These are phyloP conservation scores for Leptarthrus brevirostris DNA, from an alignment of 2,888 invertebrate species.

Conservation along the genomic window DNA sequence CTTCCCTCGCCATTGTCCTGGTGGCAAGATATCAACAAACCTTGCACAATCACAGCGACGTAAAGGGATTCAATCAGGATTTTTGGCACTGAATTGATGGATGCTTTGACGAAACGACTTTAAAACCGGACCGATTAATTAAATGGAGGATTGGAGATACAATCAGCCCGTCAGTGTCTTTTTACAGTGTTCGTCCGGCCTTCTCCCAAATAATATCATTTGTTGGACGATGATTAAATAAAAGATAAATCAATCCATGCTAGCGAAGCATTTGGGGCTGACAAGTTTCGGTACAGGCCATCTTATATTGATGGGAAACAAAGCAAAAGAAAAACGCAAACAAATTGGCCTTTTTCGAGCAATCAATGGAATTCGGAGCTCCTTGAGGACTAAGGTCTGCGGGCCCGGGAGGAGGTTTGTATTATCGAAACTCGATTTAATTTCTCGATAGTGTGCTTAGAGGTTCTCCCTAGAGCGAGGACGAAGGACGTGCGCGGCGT, in stretches of 20 bases:
- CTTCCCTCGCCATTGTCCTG: slow-evolving; percentile 8
- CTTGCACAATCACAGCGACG: slow-evolving; percentile 36
- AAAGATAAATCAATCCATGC: slow-evolving; percentile 42
- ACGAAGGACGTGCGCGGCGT: slow-evolving; percentile 36
- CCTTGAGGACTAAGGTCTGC: too few relatives aligned
- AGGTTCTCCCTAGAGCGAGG: neutral
- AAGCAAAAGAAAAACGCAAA: slow-evolving; percentile 27
- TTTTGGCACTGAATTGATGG: slow-evolving; percentile 41
- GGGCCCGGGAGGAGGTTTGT: slow-evolving; percentile 9
- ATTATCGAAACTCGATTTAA: slow-evolving; percentile 46
- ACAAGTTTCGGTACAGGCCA: neutral
- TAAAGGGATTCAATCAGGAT: slow-evolving; percentile 38
- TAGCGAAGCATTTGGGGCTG: slow-evolving; percentile 41
- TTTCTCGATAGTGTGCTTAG: slow-evolving; percentile 28
- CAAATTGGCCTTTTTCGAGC: slow-evolving; percentile 26
- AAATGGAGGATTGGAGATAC: neutral
- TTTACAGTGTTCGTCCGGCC: neutral
- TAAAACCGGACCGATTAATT: slow-evolving; percentile 23
- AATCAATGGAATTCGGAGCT: slow-evolving; percentile 22
- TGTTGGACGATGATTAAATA: slow-evolving; percentile 36
- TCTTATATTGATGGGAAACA: slow-evolving; percentile 30
- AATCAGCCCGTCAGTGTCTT: neutral
- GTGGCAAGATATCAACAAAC: slow-evolving; percentile 19
- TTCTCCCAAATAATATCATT: slow-evolving; percentile 12
- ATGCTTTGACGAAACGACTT: slow-evolving; percentile 30